Evolutionary conservation across 2,888 invertebrate species (phyloP), one percentile per base, ranked within the genome.

Genomic region (Gortyna flavago): DNA sequence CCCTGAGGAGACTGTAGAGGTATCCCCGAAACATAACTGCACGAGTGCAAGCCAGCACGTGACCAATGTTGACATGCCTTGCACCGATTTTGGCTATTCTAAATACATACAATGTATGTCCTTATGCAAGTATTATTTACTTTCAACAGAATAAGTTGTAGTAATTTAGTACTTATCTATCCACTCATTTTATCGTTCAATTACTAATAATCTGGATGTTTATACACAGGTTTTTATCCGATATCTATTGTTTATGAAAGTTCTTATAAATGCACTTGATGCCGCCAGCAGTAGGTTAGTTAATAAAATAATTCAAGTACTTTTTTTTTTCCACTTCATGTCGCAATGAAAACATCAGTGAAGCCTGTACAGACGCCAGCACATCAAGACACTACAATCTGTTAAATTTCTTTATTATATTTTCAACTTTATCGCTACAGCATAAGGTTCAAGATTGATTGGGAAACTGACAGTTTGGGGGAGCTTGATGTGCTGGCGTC

Each of bases 171-270:
- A 48, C 11, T 62, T 72, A 72, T 80, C 44, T 57, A 32, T 48
- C 44, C 16, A 32, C 44, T 57, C 35, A 44, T 54, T 21, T 51
- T 65, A 82, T 83, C 83, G 59, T 41, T 29, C 41, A 66, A 54
- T 79, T 75, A 75, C 48, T 35, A 65, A 51, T 59, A 75, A 82
- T 65, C 32, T 75, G 41, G 57, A 76, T 81, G 82, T 76, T 74
- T 64, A 51, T 9, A 66, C 29, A 59, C 41, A 61, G 35, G 44
- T 21, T 72, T 79, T 72, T 81, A 79, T 79, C 76, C 9, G 76
- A 38, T 18, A 44, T 35, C 16, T 6, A 75, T 41, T 51, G 41
- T 76, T 44, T 65, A 41, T 75, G 32, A 75, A 69, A 59, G 57
- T 59, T 82, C 41, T 41, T 29, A 48, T 64, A 75, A 82, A 79